Evolutionary conservation across 2,113 vertebrate genomes (phyloP).

Genomic region (Gobius niger): DNA sequence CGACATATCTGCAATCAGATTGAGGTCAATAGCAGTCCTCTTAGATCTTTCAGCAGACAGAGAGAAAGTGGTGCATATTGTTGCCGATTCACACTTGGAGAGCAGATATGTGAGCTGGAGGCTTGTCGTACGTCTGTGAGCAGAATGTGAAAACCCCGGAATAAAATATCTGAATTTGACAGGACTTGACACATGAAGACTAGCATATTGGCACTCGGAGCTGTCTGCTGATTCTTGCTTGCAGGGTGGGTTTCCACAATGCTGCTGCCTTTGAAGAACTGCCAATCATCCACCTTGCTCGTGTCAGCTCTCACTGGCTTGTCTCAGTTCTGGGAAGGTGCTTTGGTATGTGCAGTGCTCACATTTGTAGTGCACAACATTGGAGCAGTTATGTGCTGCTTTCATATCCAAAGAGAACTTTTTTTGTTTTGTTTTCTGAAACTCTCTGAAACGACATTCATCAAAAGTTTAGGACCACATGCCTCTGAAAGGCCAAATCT

Average conservation of each 20-base stretch:
- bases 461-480: too few relatives aligned
- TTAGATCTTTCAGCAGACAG: conserved; percentile 6
- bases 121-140: conserved; percentile 2
- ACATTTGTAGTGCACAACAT: conserved; percentile 35
- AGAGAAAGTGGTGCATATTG: neutral
- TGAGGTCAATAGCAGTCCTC: neutral
- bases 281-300: conserved; percentile 39
- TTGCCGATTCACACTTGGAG: neutral
- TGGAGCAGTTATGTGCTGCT: conserved; percentile 23
- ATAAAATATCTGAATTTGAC: conserved; percentile 3
- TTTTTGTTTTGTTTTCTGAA: conserved; percentile 36
- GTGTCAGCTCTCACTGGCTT: conserved; percentile 39
- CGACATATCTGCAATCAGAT: neutral
- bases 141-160: conserved; percentile 17
- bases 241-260: conserved; percentile 43
- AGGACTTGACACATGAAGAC: neutral
- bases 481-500: too few relatives aligned
- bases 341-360: conserved; percentile 48
- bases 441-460: conserved; percentile 24
- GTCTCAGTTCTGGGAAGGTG: conserved; percentile 34
- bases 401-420: conserved; percentile 36
- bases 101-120: neutral
- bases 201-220: conserved; percentile 5
- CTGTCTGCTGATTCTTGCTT: neutral
- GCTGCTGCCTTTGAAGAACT: conserved; percentile 37